Evolutionary conservation across 1,140 invertebrate genomes (phyloP), one percentile per base, ranked within the genome.

Genomic region (Tetragonula clypearis): DNA sequence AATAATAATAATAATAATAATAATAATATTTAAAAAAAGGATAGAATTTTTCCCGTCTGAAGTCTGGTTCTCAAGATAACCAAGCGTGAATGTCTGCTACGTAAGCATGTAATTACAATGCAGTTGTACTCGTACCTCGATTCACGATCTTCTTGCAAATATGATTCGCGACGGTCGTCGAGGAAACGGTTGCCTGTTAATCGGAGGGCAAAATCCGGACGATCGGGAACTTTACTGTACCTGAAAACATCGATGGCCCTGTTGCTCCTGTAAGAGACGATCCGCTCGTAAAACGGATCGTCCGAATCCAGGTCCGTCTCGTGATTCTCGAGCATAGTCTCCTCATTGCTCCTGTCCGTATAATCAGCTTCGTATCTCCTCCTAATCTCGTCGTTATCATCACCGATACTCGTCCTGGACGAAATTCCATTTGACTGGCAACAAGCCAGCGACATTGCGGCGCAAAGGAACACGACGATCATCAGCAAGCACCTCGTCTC

Each of bases 401-500:
- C 84, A 80, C 35, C 85, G 17, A 14, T 55, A 49, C 87, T 90
- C n/a, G 23, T 55, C 41, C 74, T 85, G 53, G 69, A 12, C 85
- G 73, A 75, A 68, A 49, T n/a, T 8, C 71, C 84, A 14, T 81
- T 71, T 21, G 65, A 55, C n/a, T 87, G 87, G 78, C 80, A 86
- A 12, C 55, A 41, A 55, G 87, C 86, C 85, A 90, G 80, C 66
- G 72, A 56, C 79, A 82, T 69, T 53, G 85, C 75, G 81, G 85
- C 82, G 86, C 88, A 87, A 68, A 92, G 72, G 62, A 88, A 49
- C 53, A 85, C 79, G 78, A 92, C 80, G 78, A 92, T 80, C 76
- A 90, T 60, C 87, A 86, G 75, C 68, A 86, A 85, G 82, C 89
- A 88, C 86, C 88, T 89, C 79, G 84, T 92, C 90, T 77, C 91